Evolutionary conservation across 1,140 invertebrate species (phyloP).

Genomic region (Micrasema longulum): DNA sequence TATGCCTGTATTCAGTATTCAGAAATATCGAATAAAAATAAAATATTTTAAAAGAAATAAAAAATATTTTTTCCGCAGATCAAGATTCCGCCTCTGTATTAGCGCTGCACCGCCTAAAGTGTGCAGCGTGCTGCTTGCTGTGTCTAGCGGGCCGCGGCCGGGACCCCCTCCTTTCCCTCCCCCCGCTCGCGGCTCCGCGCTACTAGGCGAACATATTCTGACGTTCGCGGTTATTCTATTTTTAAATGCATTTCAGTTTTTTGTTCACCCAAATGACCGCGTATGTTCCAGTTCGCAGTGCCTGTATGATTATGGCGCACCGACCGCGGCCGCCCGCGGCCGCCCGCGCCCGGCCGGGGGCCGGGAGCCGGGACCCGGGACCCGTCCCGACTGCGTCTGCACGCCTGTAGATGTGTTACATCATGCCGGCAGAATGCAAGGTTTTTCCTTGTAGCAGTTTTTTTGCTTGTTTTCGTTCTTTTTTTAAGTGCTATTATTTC

Average conservation of each 20-base stretch:
- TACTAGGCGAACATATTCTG: background rate
- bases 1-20: too few relatives aligned
- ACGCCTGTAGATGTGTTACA: constrained; percentile 46
- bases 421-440: constrained; percentile 54
- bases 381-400: background rate
- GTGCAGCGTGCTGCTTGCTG: constrained; percentile 12
- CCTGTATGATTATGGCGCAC: too few relatives aligned
- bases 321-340: background rate
- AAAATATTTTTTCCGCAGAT: too few relatives aligned
- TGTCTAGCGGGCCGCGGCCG: too few relatives aligned
- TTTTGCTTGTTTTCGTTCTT: constrained; percentile 42
- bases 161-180: background rate
- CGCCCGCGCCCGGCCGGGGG: background rate
- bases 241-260: constrained; percentile 46
- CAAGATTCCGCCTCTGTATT: background rate
- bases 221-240: constrained; percentile 34
- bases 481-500: constrained; percentile 47
- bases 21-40: too few relatives aligned
- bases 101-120: constrained; percentile 21
- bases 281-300: constrained; percentile 31
- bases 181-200: background rate
- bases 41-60: too few relatives aligned
- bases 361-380: background rate
- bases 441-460: constrained; percentile 48
- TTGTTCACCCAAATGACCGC: constrained; percentile 21